phyloP scores from a whole-genome alignment of 2,113 vertebrate genomes.

The Spea multiplicata region DNA sequence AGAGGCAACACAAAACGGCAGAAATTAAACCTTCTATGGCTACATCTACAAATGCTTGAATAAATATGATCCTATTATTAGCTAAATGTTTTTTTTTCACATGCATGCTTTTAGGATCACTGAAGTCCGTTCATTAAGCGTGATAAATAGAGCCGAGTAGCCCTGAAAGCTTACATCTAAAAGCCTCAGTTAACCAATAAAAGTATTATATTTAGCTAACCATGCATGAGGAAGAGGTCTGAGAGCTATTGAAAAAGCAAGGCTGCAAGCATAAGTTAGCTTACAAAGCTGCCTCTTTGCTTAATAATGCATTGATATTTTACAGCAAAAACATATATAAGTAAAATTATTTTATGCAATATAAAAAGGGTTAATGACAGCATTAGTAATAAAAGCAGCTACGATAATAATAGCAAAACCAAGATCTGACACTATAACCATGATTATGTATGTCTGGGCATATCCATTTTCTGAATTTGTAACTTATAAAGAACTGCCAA shows the following conservation, averaged over 20 bases:
- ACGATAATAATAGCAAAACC: too few relatives aligned
- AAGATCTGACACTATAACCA: too few relatives aligned
- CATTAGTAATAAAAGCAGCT: too few relatives aligned
- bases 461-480: too few relatives aligned
- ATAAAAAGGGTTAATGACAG: too few relatives aligned
- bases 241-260: slow-evolving; percentile 44
- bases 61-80: slow-evolving; percentile 49
- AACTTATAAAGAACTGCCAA: too few relatives aligned
- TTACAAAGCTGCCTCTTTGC: slow-evolving; percentile 39
- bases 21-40: slow-evolving; percentile 32
- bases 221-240: slow-evolving; percentile 42
- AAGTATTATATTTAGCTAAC: slow-evolving; percentile 49
- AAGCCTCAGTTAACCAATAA: slow-evolving; percentile 49
- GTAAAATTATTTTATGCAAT: too few relatives aligned
- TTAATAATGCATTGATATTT: slow-evolving; percentile 31
- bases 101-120: slow-evolving; percentile 48
- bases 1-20: slow-evolving; percentile 33
- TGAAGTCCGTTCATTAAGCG: slow-evolving; percentile 45
- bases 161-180: slow-evolving; percentile 47
- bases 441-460: too few relatives aligned
- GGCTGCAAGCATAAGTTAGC: slow-evolving; percentile 44
- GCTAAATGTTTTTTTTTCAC: slow-evolving; percentile 47
- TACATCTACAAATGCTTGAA: slow-evolving; percentile 47
- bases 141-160: slow-evolving; percentile 47
- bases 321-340: not conserved